Percentiles rank a stretch among this genome's conserved stretches.
Conservation (phyloP, 2,888 invertebrate genomes). For the Abscondita cerata region DNA sequence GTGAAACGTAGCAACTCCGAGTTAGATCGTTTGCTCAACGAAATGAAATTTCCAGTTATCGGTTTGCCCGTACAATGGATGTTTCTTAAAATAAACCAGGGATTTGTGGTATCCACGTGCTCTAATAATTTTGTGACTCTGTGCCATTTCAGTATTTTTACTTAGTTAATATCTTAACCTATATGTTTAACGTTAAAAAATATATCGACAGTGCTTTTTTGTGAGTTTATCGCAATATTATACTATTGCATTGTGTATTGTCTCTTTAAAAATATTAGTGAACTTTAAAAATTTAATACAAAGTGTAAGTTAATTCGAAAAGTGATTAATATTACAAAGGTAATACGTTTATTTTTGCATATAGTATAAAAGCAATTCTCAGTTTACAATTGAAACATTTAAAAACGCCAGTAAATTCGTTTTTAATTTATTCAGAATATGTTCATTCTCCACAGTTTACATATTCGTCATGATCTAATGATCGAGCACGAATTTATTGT, state of each 20-base stretch:
- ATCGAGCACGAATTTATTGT: too few species aligned
- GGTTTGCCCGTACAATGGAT: constrained; percentile 46
- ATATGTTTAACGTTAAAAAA: not conserved
- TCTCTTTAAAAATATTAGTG: constrained; percentile 11
- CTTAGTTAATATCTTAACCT: not conserved
- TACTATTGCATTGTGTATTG: not conserved
- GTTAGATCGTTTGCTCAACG: constrained; percentile 26
- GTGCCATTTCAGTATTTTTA: constrained; percentile 15
- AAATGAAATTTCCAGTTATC: constrained; percentile 45
- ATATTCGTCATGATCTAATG: too few species aligned
- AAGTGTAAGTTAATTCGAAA: not conserved
- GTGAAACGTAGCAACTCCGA: constrained; percentile 23
- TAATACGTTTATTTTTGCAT: not conserved
- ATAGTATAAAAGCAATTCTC: not conserved
- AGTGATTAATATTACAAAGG: not conserved
- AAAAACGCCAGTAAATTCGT: not conserved
- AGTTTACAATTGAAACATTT: constrained; percentile 2
- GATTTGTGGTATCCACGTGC: constrained; percentile 43
- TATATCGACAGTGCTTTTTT: too few species aligned
- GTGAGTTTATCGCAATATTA: too few species aligned
- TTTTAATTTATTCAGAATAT: not conserved
- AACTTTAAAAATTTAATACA: not conserved
- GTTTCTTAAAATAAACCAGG: constrained; percentile 35
- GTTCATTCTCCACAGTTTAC: too few species aligned
- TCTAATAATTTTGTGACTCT: not conserved